A percentile compares a stretch with the other conserved stretches of the same genome.
Conservation (phyloP, 2,888 invertebrate species). For the Metalampra italica region DNA sequence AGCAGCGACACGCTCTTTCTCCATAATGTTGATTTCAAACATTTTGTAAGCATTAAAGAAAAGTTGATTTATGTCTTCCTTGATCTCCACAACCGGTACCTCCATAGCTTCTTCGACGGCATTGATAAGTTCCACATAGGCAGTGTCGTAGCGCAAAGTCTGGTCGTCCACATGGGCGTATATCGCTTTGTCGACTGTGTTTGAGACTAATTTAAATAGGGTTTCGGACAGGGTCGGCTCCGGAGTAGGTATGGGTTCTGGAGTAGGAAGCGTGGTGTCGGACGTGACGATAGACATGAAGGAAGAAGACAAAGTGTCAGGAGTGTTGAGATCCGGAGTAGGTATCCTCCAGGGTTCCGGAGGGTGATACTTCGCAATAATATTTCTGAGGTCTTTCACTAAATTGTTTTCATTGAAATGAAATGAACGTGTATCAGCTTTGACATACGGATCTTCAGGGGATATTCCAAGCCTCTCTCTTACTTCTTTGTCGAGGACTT, state of each 20-base stretch:
- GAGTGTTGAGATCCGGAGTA: slow-evolving; percentile 20
- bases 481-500: slow-evolving; percentile 41
- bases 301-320: slow-evolving; percentile 53
- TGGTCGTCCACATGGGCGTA: slow-evolving; percentile 44
- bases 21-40: slow-evolving; percentile 51
- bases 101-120: slow-evolving; percentile 66
- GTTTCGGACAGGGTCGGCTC: slow-evolving; percentile 50
- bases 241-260: slow-evolving; percentile 54
- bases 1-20: slow-evolving; percentile 58
- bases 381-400: slow-evolving; percentile 33
- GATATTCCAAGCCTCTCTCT: slow-evolving; percentile 32
- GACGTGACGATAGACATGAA: slow-evolving; percentile 61
- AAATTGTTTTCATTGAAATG: slow-evolving; percentile 29
- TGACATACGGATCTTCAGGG: slow-evolving; percentile 25
- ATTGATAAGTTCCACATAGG: slow-evolving; percentile 53
- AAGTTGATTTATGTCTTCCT: slow-evolving; percentile 47
- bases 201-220: slow-evolving; percentile 41
- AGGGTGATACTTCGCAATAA: slow-evolving; percentile 38
- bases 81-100: slow-evolving; percentile 54
- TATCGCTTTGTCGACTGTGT: slow-evolving; percentile 59
- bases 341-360: slow-evolving; percentile 18
- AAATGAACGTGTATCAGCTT: slow-evolving; percentile 31
- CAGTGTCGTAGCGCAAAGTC: slow-evolving; percentile 51
- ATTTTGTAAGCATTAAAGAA: slow-evolving; percentile 42
- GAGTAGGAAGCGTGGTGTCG: slow-evolving; percentile 57